Conservation (phyloP, 2,797 vertebrate species). For the Lophius americanus region DNA sequence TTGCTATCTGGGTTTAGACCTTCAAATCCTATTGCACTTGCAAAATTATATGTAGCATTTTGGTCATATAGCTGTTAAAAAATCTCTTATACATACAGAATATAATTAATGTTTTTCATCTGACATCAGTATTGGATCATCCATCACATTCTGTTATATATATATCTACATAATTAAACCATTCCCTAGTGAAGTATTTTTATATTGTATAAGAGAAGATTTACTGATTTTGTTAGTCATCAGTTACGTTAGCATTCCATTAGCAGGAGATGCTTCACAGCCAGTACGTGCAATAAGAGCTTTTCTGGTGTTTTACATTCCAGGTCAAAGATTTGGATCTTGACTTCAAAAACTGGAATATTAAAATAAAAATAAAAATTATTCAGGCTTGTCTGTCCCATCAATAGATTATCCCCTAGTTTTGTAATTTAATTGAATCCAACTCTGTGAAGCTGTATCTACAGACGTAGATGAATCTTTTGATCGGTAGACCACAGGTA, state of each 20-base stretch:
- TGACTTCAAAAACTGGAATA: background rate
- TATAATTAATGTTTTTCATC: background rate
- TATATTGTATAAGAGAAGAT: no score
- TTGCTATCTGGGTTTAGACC: conserved; percentile 3
- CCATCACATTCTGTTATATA: no score
- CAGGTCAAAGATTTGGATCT: conserved; percentile 2
- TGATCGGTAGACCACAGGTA: conserved; percentile 3
- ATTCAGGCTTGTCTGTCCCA: background rate
- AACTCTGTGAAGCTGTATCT: background rate
- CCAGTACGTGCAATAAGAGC: no score
- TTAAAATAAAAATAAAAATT: background rate
- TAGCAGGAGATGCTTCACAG: no score
- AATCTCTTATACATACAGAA: background rate
- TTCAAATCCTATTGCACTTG: background rate
- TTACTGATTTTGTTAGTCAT: no score
- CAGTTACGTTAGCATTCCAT: no score
- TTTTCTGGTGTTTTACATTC: background rate
- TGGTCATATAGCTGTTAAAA: background rate
- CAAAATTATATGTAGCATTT: background rate
- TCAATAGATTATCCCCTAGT: conserved; percentile 2
- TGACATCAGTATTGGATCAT: background rate
- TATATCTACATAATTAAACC: no score
- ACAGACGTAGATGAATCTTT: conserved; percentile 11
- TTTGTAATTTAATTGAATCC: conserved; percentile 8
- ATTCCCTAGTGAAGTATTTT: no score